These are phyloP conservation scores for Euplagia quadripunctaria DNA, from an alignment of 2,888 invertebrate genomes.

Conservation along the genomic window DNA sequence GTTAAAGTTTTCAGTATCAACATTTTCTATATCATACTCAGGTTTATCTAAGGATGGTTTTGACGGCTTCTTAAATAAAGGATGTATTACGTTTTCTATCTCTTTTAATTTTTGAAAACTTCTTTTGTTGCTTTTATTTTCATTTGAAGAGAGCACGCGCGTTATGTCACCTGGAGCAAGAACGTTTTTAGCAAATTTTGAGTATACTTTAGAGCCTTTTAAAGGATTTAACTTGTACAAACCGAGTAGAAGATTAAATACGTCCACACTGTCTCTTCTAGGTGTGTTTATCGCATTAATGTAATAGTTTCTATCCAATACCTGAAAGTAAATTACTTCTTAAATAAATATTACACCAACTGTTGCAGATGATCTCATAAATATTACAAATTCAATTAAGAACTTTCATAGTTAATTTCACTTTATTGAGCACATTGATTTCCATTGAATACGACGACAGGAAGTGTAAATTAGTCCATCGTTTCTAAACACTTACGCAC, in stretches of 20 bases:
- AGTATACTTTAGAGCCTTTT: constrained; percentile 67
- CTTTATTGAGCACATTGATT: not conserved
- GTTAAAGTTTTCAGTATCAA: constrained; percentile 53
- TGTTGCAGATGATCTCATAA: not conserved
- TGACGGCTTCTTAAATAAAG: constrained; percentile 21
- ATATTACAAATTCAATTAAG: not conserved
- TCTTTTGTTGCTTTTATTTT: constrained; percentile 24
- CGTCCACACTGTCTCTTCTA: constrained; percentile 45
- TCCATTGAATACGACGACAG: constrained; percentile 10
- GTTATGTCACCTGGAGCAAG: constrained; percentile 44
- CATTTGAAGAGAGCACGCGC: constrained; percentile 26
- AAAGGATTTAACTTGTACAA: constrained; percentile 77
- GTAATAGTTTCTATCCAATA: constrained; percentile 14
- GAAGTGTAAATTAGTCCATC: constrained; percentile 34
- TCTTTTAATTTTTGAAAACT: constrained; percentile 49
- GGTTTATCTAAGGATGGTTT: constrained; percentile 28
- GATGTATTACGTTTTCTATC: constrained; percentile 61
- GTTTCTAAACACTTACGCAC: constrained; percentile 29
- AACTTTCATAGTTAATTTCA: not conserved
- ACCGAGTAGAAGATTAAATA: constrained; percentile 69
- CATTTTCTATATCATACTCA: constrained; percentile 48
- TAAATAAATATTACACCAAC: not conserved
- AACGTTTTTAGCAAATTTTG: constrained; percentile 65
- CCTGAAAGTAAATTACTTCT: constrained; percentile 27
- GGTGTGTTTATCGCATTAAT: not conserved